Conservation (phyloP, 2,797 vertebrate genomes). For the Fistularia tabacaria region DNA sequence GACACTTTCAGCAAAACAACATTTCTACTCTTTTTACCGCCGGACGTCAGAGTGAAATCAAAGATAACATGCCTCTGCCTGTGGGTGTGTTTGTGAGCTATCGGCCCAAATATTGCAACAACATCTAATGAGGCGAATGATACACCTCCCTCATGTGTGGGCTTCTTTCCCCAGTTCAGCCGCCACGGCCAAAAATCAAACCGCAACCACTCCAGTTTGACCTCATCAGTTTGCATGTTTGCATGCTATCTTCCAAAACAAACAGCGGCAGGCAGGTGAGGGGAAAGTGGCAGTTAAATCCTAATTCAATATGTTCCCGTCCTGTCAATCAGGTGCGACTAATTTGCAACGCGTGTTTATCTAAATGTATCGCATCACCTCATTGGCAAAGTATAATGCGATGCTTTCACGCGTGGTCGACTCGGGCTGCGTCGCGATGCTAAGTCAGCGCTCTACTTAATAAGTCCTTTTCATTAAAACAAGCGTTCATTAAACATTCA, state of each 20-base stretch:
- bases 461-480: slow-evolving; percentile 78
- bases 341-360: slow-evolving; percentile 57
- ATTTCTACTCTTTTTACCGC: no score
- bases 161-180: slow-evolving; percentile 20
- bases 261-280: slow-evolving; percentile 13
- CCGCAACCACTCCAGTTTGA: slow-evolving; percentile 20
- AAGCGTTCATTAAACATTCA: slow-evolving; percentile 76
- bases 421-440: slow-evolving; percentile 36
- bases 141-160: slow-evolving; percentile 29
- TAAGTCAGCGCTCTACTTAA: slow-evolving; percentile 71
- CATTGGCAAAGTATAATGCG: slow-evolving; percentile 54
- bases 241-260: slow-evolving; percentile 40
- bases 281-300: slow-evolving; percentile 31
- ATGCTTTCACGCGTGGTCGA: slow-evolving; percentile 49
- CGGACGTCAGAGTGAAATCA: no score
- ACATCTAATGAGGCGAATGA: slow-evolving; percentile 47
- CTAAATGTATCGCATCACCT: slow-evolving; percentile 54
- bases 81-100: slow-evolving; percentile 14
- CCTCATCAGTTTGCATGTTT: slow-evolving; percentile 40
- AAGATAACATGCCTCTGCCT: no score
- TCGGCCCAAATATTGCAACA: slow-evolving; percentile 38
- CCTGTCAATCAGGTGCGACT: slow-evolving; percentile 55
- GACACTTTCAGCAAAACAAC: no score
- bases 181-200: slow-evolving; percentile 16
- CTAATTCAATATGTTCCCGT: slow-evolving; percentile 39